Evolutionary conservation across 2,888 invertebrate species (phyloP).

Genomic region (Arge pagana): DNA sequence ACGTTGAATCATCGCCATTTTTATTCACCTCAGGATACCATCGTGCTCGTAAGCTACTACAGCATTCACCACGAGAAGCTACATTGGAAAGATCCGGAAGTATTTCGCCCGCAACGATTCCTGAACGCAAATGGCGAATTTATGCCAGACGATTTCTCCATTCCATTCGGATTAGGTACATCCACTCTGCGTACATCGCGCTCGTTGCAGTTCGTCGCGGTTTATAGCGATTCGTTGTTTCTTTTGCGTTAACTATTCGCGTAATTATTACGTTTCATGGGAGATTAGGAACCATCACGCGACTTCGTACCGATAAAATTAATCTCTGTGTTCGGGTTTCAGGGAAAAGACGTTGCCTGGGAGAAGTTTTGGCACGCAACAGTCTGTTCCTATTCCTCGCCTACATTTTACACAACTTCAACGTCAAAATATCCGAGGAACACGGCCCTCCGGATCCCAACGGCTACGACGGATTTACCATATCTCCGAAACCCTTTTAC

Average conservation of each 20-base stretch:
- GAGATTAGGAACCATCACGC: no score
- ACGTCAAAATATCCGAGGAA: slow-evolving; percentile 48
- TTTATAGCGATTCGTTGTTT: background rate
- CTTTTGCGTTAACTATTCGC: background rate
- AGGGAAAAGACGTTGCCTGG: slow-evolving; percentile 60
- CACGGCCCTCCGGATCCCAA: slow-evolving; percentile 58
- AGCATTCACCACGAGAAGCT: slow-evolving; percentile 66
- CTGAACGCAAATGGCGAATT: slow-evolving; percentile 63
- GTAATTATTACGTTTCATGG: no score
- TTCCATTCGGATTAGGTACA: slow-evolving; percentile 72
- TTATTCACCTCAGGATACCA: slow-evolving; percentile 60
- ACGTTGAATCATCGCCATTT: slow-evolving; percentile 6
- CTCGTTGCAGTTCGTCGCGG: background rate
- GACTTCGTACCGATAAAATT: no score
- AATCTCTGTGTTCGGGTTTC: slow-evolving; percentile 30
- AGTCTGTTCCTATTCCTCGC: slow-evolving; percentile 57
- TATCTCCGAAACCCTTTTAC: slow-evolving; percentile 63
- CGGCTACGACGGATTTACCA: slow-evolving; percentile 63
- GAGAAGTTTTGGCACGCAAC: slow-evolving; percentile 58
- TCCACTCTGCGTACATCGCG: background rate
- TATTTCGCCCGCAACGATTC: slow-evolving; percentile 70
- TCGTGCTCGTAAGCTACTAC: slow-evolving; percentile 65
- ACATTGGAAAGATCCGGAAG: slow-evolving; percentile 66
- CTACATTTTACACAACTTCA: slow-evolving; percentile 56
- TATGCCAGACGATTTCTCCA: slow-evolving; percentile 62